Base-by-base conservation (phyloP, 1,140 invertebrate genomes). In the Phymastichus coffea region DNA sequence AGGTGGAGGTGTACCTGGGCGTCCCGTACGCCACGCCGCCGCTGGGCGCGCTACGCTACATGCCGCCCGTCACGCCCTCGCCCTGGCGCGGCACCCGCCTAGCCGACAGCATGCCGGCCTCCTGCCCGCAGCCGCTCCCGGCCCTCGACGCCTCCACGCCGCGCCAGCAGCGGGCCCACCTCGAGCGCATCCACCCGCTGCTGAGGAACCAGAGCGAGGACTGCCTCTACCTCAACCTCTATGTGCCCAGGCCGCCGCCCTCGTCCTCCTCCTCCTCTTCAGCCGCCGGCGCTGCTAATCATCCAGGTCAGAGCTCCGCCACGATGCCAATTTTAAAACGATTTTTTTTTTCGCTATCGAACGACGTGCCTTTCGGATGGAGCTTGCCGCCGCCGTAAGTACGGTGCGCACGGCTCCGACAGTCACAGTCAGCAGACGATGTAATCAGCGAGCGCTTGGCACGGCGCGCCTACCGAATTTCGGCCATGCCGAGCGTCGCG, bases 201-300 rank as follows among this genome's bases (percentile, higher is more conserved):
- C 82, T 97, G 30, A 85, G 85, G 64, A 93, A 97, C 73, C 93
- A 97, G 82, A 94, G 89, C 77, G 96, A 98, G 82, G 96, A 99
- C 83, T 99, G 96, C 77, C 88, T 98, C 67, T 97, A 97, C 78
- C 85, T 98, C 67, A 98, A 98, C 80, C 86, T 98, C 61, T 98
- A 96, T 79, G 91, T 95, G 58, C 95, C 95, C 63, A 86, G 87
- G 67, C 82, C 83, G 43, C 65, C 67, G n/a, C 26, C 43, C 10
- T 4, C 28, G 14, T n/a, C n/a, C n/a, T n/a, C n/a, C n/a, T n/a
- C n/a, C n/a, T n/a, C n/a, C n/a, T n/a, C n/a, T n/a, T n/a, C n/a
- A n/a, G n/a, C n/a, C n/a, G n/a, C n/a, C n/a, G n/a, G n/a, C n/a
- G n/a, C n/a, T n/a, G n/a, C n/a, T n/a, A n/a, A n/a, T n/a, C n/a